Conservation (phyloP, 2,888 invertebrate genomes). For the Steinernema hermaphroditum region DNA sequence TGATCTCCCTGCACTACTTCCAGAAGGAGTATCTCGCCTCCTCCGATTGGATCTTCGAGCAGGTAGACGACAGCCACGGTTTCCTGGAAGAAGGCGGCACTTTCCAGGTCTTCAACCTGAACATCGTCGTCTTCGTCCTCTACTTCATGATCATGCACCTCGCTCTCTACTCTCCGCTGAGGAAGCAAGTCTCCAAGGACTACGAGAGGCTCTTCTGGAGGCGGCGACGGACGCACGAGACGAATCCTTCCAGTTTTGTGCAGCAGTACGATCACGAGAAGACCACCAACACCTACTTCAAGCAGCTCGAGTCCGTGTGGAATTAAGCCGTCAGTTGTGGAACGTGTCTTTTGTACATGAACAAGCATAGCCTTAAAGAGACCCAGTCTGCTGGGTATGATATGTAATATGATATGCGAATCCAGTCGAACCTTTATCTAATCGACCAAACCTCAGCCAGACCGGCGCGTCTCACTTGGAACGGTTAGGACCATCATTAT, state of each 20-base stretch:
- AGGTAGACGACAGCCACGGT: not conserved
- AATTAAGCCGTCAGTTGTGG: not conserved
- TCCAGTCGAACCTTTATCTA: too few relatives aligned
- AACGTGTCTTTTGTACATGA: too few relatives aligned
- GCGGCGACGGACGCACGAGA: not conserved
- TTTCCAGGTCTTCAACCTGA: conserved; percentile 10
- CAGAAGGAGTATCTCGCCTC: not conserved
- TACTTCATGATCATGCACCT: conserved; percentile 3
- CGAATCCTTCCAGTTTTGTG: not conserved
- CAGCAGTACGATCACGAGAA: not conserved
- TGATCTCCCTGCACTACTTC: conserved; percentile 23
- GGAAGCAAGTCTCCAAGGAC: not conserved
- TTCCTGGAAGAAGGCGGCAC: not conserved
- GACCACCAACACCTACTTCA: conserved; percentile 13
- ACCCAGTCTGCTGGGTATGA: too few relatives aligned
- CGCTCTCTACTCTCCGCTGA: not conserved
- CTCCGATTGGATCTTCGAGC: conserved; percentile 15
- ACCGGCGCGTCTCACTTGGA: too few relatives aligned
- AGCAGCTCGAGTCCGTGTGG: conserved; percentile 19
- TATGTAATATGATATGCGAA: too few relatives aligned
- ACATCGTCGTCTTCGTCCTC: conserved; percentile 11
- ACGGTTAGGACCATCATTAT: too few relatives aligned
- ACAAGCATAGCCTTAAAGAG: too few relatives aligned
- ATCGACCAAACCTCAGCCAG: too few relatives aligned
- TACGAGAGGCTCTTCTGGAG: not conserved